Conservation (phyloP, 2,888 invertebrate genomes). For the Volucella zonaria region DNA sequence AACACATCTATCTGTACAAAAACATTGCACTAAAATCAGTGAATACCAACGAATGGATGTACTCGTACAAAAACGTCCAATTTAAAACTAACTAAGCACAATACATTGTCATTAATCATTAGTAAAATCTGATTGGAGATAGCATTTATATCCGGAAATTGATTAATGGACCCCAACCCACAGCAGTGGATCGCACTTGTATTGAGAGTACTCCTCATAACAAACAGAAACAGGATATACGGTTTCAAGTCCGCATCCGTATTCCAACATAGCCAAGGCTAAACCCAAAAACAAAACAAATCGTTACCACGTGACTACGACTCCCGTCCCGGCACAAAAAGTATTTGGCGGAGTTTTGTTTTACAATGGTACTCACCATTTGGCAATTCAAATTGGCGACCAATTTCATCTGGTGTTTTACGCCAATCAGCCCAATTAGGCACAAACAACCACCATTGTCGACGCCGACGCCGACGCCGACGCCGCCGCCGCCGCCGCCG, state of each 20-base stretch:
- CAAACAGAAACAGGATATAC: conserved; percentile 44
- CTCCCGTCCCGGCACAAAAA: conserved; percentile 59
- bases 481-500: no score
- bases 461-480: not conserved
- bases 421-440: conserved; percentile 73
- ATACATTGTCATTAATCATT: conserved; percentile 71
- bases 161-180: conserved; percentile 66
- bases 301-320: conserved; percentile 62
- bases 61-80: conserved; percentile 24
- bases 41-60: not conserved
- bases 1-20: not conserved
- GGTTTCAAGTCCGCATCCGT: conserved; percentile 48
- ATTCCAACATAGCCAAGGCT: not conserved
- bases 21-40: conserved; percentile 22
- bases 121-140: conserved; percentile 79
- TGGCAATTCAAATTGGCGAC: conserved; percentile 69
- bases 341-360: conserved; percentile 65
- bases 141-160: conserved; percentile 79
- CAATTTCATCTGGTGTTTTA: conserved; percentile 72
- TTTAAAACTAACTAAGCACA: conserved; percentile 69
- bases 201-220: conserved; percentile 19
- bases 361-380: conserved; percentile 49
- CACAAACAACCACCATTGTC: conserved; percentile 50
- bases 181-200: conserved; percentile 19
- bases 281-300: conserved; percentile 70